phyloP scores from a whole-genome alignment of 2,888 invertebrate species.

The Glomeris marginata region DNA sequence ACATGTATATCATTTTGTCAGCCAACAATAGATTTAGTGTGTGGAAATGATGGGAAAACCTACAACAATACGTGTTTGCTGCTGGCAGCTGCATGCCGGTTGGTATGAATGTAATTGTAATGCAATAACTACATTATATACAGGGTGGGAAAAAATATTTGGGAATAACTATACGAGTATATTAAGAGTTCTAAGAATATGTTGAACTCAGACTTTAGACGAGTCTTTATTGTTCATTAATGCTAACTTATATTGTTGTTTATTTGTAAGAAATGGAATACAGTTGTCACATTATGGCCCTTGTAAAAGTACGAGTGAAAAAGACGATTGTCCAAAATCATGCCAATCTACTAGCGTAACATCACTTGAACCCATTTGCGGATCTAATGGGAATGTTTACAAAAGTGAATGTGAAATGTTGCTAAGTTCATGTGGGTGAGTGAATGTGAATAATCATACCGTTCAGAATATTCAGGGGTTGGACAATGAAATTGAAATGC shows the following conservation, averaged over 20 bases:
- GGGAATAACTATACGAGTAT: no score
- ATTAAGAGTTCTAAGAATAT: no score
- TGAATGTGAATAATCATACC: no score
- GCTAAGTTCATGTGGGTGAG: conserved; percentile 69
- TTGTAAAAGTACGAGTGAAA: conserved; percentile 57
- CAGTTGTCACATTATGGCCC: conserved; percentile 45
- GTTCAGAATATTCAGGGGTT: not conserved
- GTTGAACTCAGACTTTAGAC: no score
- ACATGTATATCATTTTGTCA: no score
- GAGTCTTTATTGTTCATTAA: no score
- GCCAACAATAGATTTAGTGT: conserved; percentile 49
- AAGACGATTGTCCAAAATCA: conserved; percentile 77
- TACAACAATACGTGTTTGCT: conserved; percentile 69
- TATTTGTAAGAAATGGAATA: conserved; percentile 39
- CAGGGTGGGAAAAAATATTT: no score
- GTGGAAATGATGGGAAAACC: conserved; percentile 73
- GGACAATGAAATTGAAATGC: no score
- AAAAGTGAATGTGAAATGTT: conserved; percentile 89
- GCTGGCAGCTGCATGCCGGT: conserved; percentile 70
- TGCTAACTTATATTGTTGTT: no score
- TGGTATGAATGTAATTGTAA: conserved; percentile 29
- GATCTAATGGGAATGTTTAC: conserved; percentile 82
- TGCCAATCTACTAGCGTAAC: conserved; percentile 36
- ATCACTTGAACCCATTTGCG: conserved; percentile 64
- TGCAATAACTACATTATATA: no score